Conservation (phyloP, 1,140 invertebrate species). For the Trypoxylus dichotomus region DNA sequence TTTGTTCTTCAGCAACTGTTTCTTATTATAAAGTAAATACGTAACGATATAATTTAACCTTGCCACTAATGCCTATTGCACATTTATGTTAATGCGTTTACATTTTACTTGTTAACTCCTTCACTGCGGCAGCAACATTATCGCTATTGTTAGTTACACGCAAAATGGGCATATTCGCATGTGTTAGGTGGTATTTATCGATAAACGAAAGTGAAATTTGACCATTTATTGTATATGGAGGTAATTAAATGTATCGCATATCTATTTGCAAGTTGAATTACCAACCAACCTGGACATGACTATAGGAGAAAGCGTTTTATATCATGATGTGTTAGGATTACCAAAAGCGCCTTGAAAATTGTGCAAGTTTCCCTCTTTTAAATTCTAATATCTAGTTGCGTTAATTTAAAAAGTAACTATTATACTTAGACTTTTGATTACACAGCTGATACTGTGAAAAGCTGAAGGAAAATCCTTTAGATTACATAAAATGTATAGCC, state of each 20-base stretch:
- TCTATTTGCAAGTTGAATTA: no score
- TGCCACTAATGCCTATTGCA: neutral
- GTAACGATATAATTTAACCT: neutral
- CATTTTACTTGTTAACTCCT: neutral
- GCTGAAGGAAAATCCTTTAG: no score
- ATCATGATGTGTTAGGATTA: neutral
- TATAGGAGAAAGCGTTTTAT: neutral
- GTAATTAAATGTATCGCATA: no score
- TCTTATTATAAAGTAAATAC: neutral
- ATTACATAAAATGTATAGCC: no score
- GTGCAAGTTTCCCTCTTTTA: neutral
- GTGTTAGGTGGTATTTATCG: neutral
- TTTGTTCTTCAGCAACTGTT: neutral
- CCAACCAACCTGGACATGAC: neutral
- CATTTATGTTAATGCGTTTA: slow-evolving; percentile 9
- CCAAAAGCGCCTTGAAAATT: neutral
- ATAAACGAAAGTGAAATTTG: neutral
- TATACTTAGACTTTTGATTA: no score
- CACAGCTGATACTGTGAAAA: no score
- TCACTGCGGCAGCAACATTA: neutral
- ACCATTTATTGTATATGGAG: neutral
- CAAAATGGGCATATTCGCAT: neutral
- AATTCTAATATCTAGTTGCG: neutral
- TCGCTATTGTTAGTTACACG: neutral
- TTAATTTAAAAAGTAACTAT: neutral